Evolutionary conservation across 2,797 vertebrate genomes (phyloP).

Genomic region (Heterohyrax brucei): DNA sequence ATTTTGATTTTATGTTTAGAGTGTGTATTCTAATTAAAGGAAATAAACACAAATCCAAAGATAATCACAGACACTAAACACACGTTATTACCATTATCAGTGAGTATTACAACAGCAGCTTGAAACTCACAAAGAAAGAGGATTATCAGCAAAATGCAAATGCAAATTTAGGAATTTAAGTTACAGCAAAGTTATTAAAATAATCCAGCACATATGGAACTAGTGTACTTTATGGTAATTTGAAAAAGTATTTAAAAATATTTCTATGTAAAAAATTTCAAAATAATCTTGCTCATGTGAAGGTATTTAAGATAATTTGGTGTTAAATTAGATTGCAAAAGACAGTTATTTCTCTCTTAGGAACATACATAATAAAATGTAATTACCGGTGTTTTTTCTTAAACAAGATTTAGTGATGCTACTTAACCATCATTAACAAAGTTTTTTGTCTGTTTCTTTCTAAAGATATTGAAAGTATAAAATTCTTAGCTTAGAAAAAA

Average conservation of each 20-base stretch:
- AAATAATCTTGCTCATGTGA: conserved; percentile 72
- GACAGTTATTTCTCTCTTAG: conserved; percentile 63
- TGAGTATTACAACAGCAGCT: background rate
- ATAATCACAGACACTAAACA: conserved; percentile 75
- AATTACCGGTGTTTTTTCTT: conserved; percentile 68
- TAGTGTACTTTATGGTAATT: conserved; percentile 8
- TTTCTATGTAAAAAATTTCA: conserved; percentile 61
- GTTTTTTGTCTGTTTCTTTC: background rate
- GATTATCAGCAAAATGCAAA: conserved; percentile 68
- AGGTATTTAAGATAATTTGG: conserved; percentile 21
- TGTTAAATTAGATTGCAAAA: conserved; percentile 52
- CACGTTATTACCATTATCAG: conserved; percentile 68
- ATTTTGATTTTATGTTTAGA: conserved; percentile 74
- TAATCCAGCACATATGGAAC: conserved; percentile 57
- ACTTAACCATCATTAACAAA: background rate
- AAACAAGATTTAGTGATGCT: conserved; percentile 46
- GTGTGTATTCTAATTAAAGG: conserved; percentile 75
- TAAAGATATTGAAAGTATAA: background rate
- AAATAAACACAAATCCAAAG: conserved; percentile 69
- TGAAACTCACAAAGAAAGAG: conserved; percentile 51
- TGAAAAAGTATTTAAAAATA: conserved; percentile 56
- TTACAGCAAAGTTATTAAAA: conserved; percentile 67
- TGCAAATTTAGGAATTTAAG: conserved; percentile 20
- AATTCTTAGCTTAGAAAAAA: background rate
- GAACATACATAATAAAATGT: conserved; percentile 22